phyloP scores from a whole-genome alignment of 2,888 invertebrate genomes.

The Apamea anceps region DNA sequence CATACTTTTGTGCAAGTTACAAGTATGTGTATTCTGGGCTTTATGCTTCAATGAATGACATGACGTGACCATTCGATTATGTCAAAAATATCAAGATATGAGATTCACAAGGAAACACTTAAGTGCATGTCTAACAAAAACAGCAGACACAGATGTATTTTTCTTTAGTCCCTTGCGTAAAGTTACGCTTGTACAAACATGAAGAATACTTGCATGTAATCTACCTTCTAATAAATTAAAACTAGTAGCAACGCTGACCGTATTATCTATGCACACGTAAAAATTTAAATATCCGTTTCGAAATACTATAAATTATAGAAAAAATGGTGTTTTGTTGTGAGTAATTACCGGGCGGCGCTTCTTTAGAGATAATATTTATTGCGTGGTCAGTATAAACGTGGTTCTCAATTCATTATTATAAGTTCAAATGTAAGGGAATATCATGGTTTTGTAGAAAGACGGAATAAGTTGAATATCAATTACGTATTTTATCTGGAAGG shows the following conservation, averaged over 20 bases:
- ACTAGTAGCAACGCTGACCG: slow-evolving; percentile 23
- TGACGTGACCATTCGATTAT: too few relatives aligned
- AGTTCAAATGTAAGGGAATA: slow-evolving; percentile 24
- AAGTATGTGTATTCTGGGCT: too few relatives aligned
- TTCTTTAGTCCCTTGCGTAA: not conserved
- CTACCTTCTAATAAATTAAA: slow-evolving; percentile 33
- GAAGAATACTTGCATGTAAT: not conserved
- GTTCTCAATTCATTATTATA: slow-evolving; percentile 38
- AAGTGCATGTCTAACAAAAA: not conserved
- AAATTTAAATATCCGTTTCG: slow-evolving; percentile 58
- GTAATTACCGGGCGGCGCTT: slow-evolving; percentile 51
- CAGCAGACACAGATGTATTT: not conserved
- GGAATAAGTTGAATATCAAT: slow-evolving; percentile 45
- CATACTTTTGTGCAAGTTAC: too few relatives aligned
- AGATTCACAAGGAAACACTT: too few relatives aligned
- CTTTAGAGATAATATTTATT: slow-evolving; percentile 61
- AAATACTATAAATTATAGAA: slow-evolving; percentile 54
- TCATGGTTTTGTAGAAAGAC: slow-evolving; percentile 20
- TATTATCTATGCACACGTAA: slow-evolving; percentile 56
- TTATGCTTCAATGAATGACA: too few relatives aligned
- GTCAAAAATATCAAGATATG: too few relatives aligned
- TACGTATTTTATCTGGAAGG: slow-evolving; percentile 15
- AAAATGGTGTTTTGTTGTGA: slow-evolving; percentile 49
- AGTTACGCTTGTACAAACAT: not conserved
- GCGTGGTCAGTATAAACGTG: slow-evolving; percentile 16